Conservation (phyloP, 92 coral and sea anemone species). For the Pocillopora meandrina region DNA sequence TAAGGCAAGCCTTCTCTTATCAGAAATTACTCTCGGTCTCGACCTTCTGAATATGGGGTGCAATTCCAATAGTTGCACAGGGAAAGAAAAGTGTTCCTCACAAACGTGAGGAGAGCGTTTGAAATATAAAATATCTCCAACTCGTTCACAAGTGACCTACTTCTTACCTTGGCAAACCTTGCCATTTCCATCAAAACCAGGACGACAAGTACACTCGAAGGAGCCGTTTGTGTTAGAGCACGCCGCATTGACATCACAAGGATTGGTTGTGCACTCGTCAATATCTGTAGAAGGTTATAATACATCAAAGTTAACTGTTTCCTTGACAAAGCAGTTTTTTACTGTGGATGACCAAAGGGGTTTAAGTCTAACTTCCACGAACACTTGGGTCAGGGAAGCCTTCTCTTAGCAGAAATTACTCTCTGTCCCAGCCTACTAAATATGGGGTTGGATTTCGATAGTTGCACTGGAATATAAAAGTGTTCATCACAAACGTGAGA, state of each 20-base stretch:
- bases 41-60: background rate
- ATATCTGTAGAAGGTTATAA: background rate
- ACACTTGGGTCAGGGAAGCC: no score
- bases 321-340: no score
- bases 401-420: no score
- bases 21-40: no score
- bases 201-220: conserved; percentile 39
- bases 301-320: no score
- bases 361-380: no score
- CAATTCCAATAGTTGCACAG: conserved; percentile 39
- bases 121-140: background rate
- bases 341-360: no score
- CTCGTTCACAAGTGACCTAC: background rate
- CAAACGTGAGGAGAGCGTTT: background rate
- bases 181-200: conserved; percentile 59
- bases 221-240: conserved; percentile 55
- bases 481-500: background rate
- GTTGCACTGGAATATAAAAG: no score
- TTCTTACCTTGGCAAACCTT: conserved; percentile 18
- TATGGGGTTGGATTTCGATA: no score
- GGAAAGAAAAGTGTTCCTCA: background rate
- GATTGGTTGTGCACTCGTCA: background rate
- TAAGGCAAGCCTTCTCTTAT: no score
- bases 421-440: no score
- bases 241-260: conserved; percentile 37